Percentiles rank a stretch among this genome's conserved stretches.
These are phyloP conservation scores for Hoplostethus mediterraneus DNA, from an alignment of 2,797 vertebrate species.

Conservation along the genomic window DNA sequence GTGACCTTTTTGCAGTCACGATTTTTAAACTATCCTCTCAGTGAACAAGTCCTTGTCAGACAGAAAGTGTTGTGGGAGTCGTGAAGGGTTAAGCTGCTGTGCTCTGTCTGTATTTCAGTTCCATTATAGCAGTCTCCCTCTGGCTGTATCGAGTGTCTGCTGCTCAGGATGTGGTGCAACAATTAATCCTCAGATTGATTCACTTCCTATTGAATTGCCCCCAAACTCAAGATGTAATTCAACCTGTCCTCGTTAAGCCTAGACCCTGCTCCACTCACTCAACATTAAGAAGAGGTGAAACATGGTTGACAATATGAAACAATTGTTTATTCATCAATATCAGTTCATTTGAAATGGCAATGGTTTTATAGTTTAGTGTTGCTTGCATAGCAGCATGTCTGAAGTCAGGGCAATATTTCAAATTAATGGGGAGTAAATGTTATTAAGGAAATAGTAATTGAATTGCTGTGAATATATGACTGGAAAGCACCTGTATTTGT, in stretches of 20 bases:
- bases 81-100: constrained; percentile 66
- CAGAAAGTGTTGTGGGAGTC: constrained; percentile 30
- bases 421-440: not conserved
- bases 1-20: not conserved
- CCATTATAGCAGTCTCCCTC: constrained; percentile 78
- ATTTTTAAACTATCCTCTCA: not conserved
- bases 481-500: not conserved
- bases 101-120: constrained; percentile 76
- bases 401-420: not conserved
- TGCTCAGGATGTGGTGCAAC: constrained; percentile 87
- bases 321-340: constrained; percentile 56
- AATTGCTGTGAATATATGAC: not conserved
- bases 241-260: constrained; percentile 81
- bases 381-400: not conserved
- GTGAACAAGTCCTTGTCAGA: not conserved
- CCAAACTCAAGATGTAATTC: constrained; percentile 84
- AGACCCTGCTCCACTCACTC: constrained; percentile 68
- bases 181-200: constrained; percentile 89
- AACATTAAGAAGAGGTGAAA: constrained; percentile 53
- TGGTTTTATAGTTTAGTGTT: constrained; percentile 7
- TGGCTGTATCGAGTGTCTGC: constrained; percentile 84
- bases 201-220: constrained; percentile 88
- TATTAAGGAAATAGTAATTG: not conserved
- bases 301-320: constrained; percentile 40
- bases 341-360: constrained; percentile 17